A percentile compares a stretch with the other conserved stretches of the same genome.
These are phyloP conservation scores for Ptilodon capucinus DNA, from an alignment of 2,888 invertebrate genomes.

Conservation along the genomic window DNA sequence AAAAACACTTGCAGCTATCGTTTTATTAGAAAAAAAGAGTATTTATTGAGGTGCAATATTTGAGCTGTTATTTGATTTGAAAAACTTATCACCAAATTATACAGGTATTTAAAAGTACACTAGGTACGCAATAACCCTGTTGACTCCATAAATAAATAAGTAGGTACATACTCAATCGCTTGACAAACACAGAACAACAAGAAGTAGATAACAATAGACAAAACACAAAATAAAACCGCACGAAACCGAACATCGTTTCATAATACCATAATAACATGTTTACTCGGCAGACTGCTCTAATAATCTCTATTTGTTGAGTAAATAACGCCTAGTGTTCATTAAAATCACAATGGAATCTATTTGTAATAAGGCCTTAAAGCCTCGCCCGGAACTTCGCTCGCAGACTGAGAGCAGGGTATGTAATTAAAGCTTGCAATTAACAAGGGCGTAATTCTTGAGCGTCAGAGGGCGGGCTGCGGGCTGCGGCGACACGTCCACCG, in stretches of 20 bases:
- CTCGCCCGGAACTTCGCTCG: slow-evolving; percentile 19
- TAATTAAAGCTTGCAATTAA: slow-evolving; percentile 48
- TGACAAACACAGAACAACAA: not conserved
- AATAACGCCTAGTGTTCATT: slow-evolving; percentile 25
- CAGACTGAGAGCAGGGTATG: slow-evolving; percentile 26
- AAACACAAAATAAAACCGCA: not conserved
- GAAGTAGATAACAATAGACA: not conserved
- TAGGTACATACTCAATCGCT: not conserved
- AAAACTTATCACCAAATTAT: too few relatives aligned
- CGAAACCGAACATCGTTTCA: not conserved
- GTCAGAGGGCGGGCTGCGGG: slow-evolving; percentile 2
- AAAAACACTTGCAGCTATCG: too few relatives aligned
- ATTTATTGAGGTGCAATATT: too few relatives aligned
- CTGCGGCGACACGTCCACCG: slow-evolving; percentile 3
- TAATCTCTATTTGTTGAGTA: slow-evolving; percentile 19
- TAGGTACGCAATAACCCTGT: too few relatives aligned
- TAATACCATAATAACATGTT: slow-evolving; percentile 7
- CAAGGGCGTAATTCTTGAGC: slow-evolving; percentile 35
- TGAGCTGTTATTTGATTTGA: too few relatives aligned
- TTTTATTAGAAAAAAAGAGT: too few relatives aligned
- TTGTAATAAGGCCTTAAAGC: slow-evolving; percentile 28
- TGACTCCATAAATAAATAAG: too few relatives aligned
- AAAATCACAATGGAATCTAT: slow-evolving; percentile 35
- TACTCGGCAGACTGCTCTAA: slow-evolving; percentile 5
- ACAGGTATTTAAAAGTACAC: too few relatives aligned